Conservation (phyloP, 2,797 vertebrate genomes). For the Pseudopleuronectes americanus region DNA sequence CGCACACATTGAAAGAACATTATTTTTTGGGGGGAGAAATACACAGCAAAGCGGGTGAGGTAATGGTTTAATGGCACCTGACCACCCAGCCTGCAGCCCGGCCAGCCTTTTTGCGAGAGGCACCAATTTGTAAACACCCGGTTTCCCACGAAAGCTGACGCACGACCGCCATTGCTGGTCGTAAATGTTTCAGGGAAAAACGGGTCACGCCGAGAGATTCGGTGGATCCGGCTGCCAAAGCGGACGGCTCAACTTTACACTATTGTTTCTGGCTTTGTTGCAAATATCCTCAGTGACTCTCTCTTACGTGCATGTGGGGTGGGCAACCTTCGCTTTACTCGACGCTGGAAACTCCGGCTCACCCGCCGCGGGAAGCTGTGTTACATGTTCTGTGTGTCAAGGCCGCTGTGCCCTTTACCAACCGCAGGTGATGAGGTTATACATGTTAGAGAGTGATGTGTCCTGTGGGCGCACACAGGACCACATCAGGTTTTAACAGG, state of each 20-base stretch:
- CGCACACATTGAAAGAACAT: slow-evolving; percentile 39
- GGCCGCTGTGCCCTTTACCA: slow-evolving; percentile 38
- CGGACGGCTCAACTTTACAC: slow-evolving; percentile 9
- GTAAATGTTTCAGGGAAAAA: slow-evolving; percentile 57
- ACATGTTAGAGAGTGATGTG: slow-evolving; percentile 17
- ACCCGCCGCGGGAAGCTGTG: slow-evolving; percentile 24
- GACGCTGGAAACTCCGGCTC: slow-evolving; percentile 72
- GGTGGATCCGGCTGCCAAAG: background rate
- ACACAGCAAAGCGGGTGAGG: slow-evolving; percentile 22
- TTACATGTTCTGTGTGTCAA: slow-evolving; percentile 58
- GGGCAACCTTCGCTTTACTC: slow-evolving; percentile 49
- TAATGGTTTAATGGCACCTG: slow-evolving; percentile 27
- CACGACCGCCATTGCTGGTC: slow-evolving; percentile 18
- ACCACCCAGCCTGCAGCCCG: slow-evolving; percentile 50
- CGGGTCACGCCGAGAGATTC: slow-evolving; percentile 9
- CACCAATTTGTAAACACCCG: background rate
- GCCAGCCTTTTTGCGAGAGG: slow-evolving; percentile 7
- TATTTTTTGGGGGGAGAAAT: slow-evolving; percentile 5
- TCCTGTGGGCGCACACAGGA: slow-evolving; percentile 9
- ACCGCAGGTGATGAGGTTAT: slow-evolving; percentile 58
- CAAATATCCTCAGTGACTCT: background rate
- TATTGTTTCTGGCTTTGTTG: slow-evolving; percentile 28
- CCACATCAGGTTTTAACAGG: slow-evolving; percentile 13
- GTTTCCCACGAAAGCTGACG: slow-evolving; percentile 20
- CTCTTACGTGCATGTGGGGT: slow-evolving; percentile 27